Evolutionary conservation across 2,888 invertebrate genomes (phyloP), one percentile per base, ranked within the genome.

Genomic region (Ditylenchus weischeri): DNA sequence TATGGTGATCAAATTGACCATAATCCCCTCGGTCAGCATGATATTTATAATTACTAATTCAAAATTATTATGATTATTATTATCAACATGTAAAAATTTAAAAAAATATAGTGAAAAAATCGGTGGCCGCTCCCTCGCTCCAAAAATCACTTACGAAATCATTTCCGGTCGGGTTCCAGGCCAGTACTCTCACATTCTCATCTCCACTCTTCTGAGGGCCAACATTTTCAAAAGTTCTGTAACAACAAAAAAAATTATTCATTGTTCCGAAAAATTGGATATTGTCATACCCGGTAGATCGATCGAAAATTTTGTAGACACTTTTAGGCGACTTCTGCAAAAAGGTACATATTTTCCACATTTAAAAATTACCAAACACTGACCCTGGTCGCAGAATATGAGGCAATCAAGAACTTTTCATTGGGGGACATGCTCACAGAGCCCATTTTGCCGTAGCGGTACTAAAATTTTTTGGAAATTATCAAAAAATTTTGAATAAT

Each of bases 111-210:
- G n/a, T n/a, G n/a, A n/a, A n/a, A n/a, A n/a, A n/a, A n/a, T n/a
- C n/a, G n/a, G n/a, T n/a, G n/a, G n/a, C n/a, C n/a, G n/a, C n/a
- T n/a, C n/a, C n/a, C n/a, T n/a, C n/a, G n/a, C n/a, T n/a, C n/a
- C n/a, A 43, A 43, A 43, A 43, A 43, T 43, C 54, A 69, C 78
- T 63, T 64, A 79, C 79, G 66, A 75, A 79, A 62, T 75, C 77
- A 50, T 71, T 69, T 11, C 69, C 65, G 11, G 51, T 70, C 8
- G 77, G 74, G 65, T 75, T 78, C 75, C 75, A 79, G 36, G 57
- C 61, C 62, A 79, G 68, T 29, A 74, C 71, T 58, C 74, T 71
- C 57, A 72, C 70, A 38, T 51, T 64, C 62, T 77, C 77, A 38
- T 67, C 66, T 3, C 73, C 77, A 43, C 74, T 77, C 48, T 74